A percentile compares a stretch with the other conserved stretches of the same genome.
Evolutionary conservation across 2,797 vertebrate genomes (phyloP).

Genomic region (Sebastes itinus): DNA sequence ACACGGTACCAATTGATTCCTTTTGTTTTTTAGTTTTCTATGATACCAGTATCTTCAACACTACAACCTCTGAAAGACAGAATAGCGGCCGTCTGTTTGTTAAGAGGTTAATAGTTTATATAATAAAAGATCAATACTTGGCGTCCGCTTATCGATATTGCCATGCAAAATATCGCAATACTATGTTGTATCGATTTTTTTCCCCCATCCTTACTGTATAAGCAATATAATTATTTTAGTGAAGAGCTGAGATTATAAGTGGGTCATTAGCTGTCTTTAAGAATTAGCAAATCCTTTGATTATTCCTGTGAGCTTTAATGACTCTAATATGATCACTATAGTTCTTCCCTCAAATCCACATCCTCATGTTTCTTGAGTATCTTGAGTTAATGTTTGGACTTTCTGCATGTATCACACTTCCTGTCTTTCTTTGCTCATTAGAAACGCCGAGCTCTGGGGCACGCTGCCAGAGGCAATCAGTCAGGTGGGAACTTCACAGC

Average conservation of each 20-base stretch:
- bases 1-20: no score
- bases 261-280: background rate
- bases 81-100: no score
- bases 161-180: no score
- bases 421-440: slow-evolving; percentile 42
- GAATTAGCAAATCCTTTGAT: background rate
- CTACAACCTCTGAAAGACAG: no score
- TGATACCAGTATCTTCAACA: no score
- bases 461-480: slow-evolving; percentile 36
- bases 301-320: background rate
- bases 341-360: background rate
- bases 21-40: no score
- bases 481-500: slow-evolving; percentile 35
- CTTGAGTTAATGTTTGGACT: background rate
- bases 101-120: no score
- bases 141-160: no score
- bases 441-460: background rate
- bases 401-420: background rate
- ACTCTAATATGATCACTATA: background rate
- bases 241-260: background rate
- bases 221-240: background rate
- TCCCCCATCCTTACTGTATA: no score
- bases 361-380: background rate
- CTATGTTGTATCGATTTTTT: no score
- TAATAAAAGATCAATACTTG: no score